Percentiles rank a stretch among this genome's conserved stretches.
Conservation (phyloP, 2,797 vertebrate genomes). For the Crocodylus rhombifer region DNA sequence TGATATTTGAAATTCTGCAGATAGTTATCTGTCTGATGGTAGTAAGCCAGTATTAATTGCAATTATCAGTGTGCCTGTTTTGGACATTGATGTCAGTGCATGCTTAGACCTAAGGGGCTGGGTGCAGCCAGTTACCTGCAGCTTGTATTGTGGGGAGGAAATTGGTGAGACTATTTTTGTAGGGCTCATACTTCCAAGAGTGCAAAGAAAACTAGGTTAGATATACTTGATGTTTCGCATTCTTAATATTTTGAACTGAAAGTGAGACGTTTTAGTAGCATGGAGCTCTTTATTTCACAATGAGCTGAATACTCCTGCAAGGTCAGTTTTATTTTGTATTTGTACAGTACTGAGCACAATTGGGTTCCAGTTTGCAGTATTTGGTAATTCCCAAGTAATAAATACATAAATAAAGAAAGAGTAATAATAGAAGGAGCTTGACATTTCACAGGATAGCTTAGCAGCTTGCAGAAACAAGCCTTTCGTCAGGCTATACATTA, state of each 20-base stretch:
- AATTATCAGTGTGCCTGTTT: not conserved
- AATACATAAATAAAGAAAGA: too few relatives aligned
- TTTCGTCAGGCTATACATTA: not conserved
- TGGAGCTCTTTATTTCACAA: not conserved
- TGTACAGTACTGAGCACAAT: not conserved
- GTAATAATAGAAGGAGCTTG: not conserved
- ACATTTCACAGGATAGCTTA: not conserved
- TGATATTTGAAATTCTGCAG: not conserved
- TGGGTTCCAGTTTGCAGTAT: not conserved
- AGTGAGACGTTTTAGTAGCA: not conserved
- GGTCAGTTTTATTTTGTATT: not conserved
- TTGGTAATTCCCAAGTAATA: not conserved
- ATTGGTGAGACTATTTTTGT: not conserved
- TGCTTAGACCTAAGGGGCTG: not conserved
- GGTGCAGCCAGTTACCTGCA: not conserved
- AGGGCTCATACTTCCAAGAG: not conserved
- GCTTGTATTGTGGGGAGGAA: not conserved
- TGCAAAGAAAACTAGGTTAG: not conserved
- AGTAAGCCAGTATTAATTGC: not conserved
- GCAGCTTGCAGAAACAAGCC: not conserved
- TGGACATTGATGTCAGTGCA: not conserved
- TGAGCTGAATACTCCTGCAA: not conserved
- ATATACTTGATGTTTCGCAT: not conserved
- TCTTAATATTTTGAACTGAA: slow-evolving; percentile 18
- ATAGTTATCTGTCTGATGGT: not conserved